Percentiles rank a stretch among this genome's conserved stretches.
Evolutionary conservation across 1,140 invertebrate species (phyloP).

Genomic region (Acromyrmex charruanus): DNA sequence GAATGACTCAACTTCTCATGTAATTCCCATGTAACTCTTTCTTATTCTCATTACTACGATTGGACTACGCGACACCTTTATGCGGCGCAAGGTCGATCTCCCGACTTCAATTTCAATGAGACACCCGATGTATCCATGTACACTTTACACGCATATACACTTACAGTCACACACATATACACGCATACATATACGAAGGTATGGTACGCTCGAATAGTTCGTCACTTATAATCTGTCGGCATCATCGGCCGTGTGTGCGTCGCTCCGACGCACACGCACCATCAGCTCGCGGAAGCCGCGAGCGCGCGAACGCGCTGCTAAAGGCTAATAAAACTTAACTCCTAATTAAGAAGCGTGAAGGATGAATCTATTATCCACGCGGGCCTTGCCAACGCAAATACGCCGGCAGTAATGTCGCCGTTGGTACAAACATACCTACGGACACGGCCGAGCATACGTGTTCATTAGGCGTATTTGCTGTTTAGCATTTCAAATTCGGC

Average conservation of each 20-base stretch:
- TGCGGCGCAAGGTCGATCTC: conserved; percentile 40
- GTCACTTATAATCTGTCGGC: conserved; percentile 68
- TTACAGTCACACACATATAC: neutral
- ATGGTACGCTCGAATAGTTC: conserved; percentile 35
- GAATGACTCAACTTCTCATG: conserved; percentile 21
- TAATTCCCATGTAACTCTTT: neutral
- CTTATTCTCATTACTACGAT: conserved; percentile 36
- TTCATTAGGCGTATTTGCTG: conserved; percentile 87
- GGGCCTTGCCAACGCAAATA: conserved; percentile 80
- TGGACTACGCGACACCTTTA: conserved; percentile 20
- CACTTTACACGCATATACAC: neutral
- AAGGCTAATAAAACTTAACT: conserved; percentile 86
- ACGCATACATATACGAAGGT: neutral
- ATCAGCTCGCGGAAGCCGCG: conserved; percentile 42
- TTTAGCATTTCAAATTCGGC: conserved; percentile 86
- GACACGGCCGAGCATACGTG: conserved; percentile 84
- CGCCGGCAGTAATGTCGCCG: conserved; percentile 81
- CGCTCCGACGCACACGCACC: conserved; percentile 38
- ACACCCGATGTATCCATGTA: conserved; percentile 21
- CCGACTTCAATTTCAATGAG: conserved; percentile 48
- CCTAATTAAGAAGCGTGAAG: conserved; percentile 86
- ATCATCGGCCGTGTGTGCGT: conserved; percentile 30
- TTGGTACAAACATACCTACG: conserved; percentile 83
- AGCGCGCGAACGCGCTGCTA: conserved; percentile 60
- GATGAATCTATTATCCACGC: conserved; percentile 85